A percentile compares a stretch with the other conserved stretches of the same genome.
Evolutionary conservation across 2,888 invertebrate species (phyloP).

Genomic region (Harpalus rubripes): DNA sequence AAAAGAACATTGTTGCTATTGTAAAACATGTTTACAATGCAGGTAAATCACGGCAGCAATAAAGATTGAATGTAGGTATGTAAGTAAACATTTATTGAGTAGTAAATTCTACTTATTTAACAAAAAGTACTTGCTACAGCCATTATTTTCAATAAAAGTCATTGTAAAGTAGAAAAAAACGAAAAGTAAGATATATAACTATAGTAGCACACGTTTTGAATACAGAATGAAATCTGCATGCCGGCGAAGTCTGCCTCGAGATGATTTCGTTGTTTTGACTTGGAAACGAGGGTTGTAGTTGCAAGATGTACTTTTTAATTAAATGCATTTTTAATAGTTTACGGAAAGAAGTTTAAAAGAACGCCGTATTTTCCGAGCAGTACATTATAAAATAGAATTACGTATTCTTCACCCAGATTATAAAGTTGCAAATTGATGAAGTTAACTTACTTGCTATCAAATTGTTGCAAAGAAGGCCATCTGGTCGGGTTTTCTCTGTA

Average conservation of each 20-base stretch:
- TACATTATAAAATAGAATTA: not conserved
- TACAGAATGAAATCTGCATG: conserved; percentile 36
- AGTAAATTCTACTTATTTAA: conserved; percentile 56
- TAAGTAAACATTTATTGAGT: conserved; percentile 55
- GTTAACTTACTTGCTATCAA: not conserved
- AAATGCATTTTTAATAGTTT: conserved; percentile 7
- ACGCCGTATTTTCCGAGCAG: not conserved
- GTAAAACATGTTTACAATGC: not conserved
- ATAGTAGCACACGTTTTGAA: conserved; percentile 38
- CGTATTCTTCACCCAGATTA: not conserved
- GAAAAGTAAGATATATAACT: conserved; percentile 49
- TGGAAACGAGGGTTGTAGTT: not conserved
- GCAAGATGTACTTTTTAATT: not conserved
- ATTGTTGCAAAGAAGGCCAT: not conserved
- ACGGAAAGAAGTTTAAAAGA: not conserved
- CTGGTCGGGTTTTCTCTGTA: not conserved
- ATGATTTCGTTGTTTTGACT: not conserved
- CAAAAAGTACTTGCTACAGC: conserved; percentile 43
- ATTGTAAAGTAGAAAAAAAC: conserved; percentile 45
- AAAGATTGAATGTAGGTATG: conserved; percentile 43
- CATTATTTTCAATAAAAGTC: conserved; percentile 56
- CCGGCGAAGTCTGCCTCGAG: conserved; percentile 10
- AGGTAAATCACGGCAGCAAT: conserved; percentile 1
- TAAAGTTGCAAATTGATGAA: not conserved
- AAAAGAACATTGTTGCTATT: not conserved